Evolutionary conservation across 2,113 vertebrate species (phyloP).

Genomic region (Laterallus jamaicensis): DNA sequence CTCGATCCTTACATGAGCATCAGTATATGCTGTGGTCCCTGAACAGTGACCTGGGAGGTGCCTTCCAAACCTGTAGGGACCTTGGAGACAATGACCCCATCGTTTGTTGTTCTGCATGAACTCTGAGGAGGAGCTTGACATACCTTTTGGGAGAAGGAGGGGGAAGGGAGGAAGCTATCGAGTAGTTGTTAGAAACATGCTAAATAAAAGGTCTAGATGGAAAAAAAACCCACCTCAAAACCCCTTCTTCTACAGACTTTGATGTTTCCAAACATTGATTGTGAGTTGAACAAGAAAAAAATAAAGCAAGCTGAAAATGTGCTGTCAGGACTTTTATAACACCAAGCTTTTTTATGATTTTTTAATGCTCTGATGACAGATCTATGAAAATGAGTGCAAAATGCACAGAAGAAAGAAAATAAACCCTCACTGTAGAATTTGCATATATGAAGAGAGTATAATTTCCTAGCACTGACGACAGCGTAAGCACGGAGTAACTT

Average conservation of each 20-base stretch:
- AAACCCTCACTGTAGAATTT: slow-evolving; percentile 46
- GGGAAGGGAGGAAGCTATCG: neutral
- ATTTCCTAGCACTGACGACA: slow-evolving; percentile 37
- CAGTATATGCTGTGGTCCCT: neutral
- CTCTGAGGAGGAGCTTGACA: neutral
- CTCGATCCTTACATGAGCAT: neutral
- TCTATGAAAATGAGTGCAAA: slow-evolving; percentile 64
- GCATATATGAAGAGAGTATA: slow-evolving; percentile 21
- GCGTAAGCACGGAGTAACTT: slow-evolving; percentile 24
- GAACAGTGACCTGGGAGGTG: neutral
- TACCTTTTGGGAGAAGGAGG: neutral
- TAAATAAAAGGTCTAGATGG: slow-evolving; percentile 20
- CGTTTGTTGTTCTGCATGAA: neutral
- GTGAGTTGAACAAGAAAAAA: slow-evolving; percentile 42
- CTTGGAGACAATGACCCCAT: neutral
- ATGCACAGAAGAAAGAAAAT: slow-evolving; percentile 45
- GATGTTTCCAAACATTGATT: slow-evolving; percentile 56
- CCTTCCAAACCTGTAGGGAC: neutral
- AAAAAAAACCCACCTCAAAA: neutral
- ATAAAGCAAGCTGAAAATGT: slow-evolving; percentile 44
- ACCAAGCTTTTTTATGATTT: slow-evolving; percentile 64
- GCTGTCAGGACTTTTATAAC: slow-evolving; percentile 54
- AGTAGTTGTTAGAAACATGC: neutral
- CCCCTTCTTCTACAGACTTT: slow-evolving; percentile 25
- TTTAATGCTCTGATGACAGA: slow-evolving; percentile 68